Evolutionary conservation across 2,797 vertebrate species (phyloP).

Genomic region (Acrocephalus scirpaceus): DNA sequence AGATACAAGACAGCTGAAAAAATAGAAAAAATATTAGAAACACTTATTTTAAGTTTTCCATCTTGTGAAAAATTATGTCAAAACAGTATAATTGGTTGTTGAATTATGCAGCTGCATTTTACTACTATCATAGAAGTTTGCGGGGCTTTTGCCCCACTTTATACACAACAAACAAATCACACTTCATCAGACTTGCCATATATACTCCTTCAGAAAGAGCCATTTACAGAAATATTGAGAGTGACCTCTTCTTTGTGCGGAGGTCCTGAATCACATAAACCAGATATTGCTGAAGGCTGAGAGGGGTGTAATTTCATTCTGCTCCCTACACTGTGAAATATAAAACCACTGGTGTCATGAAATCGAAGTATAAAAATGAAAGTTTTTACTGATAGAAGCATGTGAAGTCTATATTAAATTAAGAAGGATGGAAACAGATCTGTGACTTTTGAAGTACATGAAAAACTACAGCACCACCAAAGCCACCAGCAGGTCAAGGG

Average conservation of each 20-base stretch:
- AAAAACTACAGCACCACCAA: constrained; percentile 69
- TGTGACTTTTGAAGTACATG: constrained; percentile 75
- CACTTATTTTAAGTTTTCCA: background rate
- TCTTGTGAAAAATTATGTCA: background rate
- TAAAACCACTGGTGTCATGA: constrained; percentile 75
- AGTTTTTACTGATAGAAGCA: constrained; percentile 77
- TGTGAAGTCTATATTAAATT: constrained; percentile 81
- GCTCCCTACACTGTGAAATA: constrained; percentile 77
- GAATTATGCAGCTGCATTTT: background rate
- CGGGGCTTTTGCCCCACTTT: background rate
- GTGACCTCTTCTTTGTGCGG: constrained; percentile 74
- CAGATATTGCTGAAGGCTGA: constrained; percentile 78
- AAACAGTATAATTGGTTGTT: background rate
- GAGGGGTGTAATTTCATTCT: constrained; percentile 78
- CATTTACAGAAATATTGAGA: constrained; percentile 75
- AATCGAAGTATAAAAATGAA: constrained; percentile 80
- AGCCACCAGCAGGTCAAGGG: constrained; percentile 72
- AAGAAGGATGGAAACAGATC: constrained; percentile 75
- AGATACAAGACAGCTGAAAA: background rate
- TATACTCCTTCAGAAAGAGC: constrained; percentile 48
- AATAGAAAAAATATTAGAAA: background rate
- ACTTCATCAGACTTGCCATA: constrained; percentile 14
- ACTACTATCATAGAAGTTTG: background rate
- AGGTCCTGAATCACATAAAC: constrained; percentile 78
- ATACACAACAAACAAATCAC: constrained; percentile 6